A percentile compares a stretch with the other conserved stretches of the same genome.
phyloP scores from a whole-genome alignment of 2,888 invertebrate species.

The Agrochola macilenta region DNA sequence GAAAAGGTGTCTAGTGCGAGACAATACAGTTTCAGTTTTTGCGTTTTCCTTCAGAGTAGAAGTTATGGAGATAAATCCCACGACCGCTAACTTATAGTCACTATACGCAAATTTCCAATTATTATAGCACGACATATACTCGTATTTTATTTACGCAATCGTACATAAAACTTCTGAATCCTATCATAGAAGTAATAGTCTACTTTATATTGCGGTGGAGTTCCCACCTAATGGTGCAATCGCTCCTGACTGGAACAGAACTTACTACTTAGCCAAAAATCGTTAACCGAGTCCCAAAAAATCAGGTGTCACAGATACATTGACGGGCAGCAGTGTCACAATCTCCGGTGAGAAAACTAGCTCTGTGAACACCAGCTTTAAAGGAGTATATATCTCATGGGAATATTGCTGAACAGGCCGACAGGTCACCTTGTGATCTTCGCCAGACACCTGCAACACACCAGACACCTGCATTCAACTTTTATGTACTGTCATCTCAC shows the following conservation, averaged over 20 bases:
- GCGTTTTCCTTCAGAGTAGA: conserved; percentile 1
- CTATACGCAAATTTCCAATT: conserved; percentile 29
- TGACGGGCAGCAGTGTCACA: neutral
- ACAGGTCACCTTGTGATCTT: no score
- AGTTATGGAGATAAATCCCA: neutral
- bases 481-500: neutral
- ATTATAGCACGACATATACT: conserved; percentile 10
- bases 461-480: neutral
- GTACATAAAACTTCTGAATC: neutral
- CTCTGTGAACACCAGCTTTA: neutral
- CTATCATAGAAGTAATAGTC: neutral
- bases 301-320: neutral
- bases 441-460: neutral
- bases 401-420: neutral
- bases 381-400: neutral
- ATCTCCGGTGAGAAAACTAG: neutral
- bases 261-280: neutral
- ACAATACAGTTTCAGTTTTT: neutral
- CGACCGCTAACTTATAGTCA: conserved; percentile 8
- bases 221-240: neutral
- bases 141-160: conserved; percentile 29
- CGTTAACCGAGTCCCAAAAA: neutral
- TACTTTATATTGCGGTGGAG: neutral
- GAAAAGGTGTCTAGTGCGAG: neutral
- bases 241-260: neutral